Percentiles rank a stretch among this genome's conserved stretches.
phyloP scores from a whole-genome alignment of 2,113 vertebrate genomes.

The Austrofundulus limnaeus region DNA sequence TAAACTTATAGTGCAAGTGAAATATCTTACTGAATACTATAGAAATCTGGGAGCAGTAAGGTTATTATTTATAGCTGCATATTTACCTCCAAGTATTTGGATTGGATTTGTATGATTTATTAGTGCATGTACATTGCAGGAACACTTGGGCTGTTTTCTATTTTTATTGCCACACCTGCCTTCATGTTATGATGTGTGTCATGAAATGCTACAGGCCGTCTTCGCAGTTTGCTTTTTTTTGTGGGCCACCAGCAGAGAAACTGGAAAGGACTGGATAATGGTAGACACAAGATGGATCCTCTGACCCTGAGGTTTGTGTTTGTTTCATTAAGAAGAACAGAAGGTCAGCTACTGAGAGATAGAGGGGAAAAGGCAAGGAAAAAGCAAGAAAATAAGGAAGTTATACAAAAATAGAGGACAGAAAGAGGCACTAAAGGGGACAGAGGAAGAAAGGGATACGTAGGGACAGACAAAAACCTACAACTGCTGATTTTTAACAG shows the following conservation, averaged over 20 bases:
- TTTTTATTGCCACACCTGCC: constrained; percentile 37
- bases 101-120: constrained; percentile 33
- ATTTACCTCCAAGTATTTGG: constrained; percentile 14
- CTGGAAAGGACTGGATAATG: not conserved
- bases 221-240: constrained; percentile 28
- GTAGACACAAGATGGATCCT: constrained; percentile 11
- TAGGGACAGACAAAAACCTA: constrained; percentile 46
- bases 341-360: constrained; percentile 4
- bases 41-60: constrained; percentile 30
- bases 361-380: not conserved
- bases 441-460: constrained; percentile 53
- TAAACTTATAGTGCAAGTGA: constrained; percentile 46
- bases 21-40: constrained; percentile 28
- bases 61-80: not conserved
- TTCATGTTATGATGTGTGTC: constrained; percentile 31
- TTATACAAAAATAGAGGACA: constrained; percentile 11
- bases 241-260: constrained; percentile 37
- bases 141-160: constrained; percentile 1
- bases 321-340: constrained; percentile 16
- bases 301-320: constrained; percentile 22
- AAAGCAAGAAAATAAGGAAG: not conserved
- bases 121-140: constrained; percentile 1
- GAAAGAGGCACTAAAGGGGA: constrained; percentile 15
- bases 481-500: constrained; percentile 64
- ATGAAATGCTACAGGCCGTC: constrained; percentile 21